Evolutionary conservation across 1,140 invertebrate species (phyloP), one percentile per base, ranked within the genome.

Genomic region (Lucilia cuprina): DNA sequence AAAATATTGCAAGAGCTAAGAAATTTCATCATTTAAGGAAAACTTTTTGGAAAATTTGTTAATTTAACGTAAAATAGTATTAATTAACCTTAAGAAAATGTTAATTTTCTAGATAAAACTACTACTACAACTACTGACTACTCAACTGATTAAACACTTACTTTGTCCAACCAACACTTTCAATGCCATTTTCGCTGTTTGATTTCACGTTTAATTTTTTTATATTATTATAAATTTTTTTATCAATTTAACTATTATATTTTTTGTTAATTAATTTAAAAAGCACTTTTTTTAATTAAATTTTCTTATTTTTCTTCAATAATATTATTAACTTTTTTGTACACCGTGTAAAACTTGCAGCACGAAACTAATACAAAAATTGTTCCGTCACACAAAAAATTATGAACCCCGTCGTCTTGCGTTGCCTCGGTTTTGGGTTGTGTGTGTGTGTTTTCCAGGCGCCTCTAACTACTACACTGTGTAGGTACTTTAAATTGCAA

Each of bases 141-240:
- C 41, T 70, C 2, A 88, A 30, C 25, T 30, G 25, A 30, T 41
- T 41, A 41, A 49, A 25, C 2, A 88, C 87, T 88, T 86, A 88
- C 86, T 89, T 86, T 89, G 89, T 49, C 89, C 89, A 55, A 89
- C 89, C 84, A 89, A 84, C 83, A 88, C 87, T 87, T 89, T 89
- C 82, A 89, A 85, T 30, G 89, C 89, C 89, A 89, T 89, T 83
- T 87, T 89, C 82, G 50, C 70, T 50, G 77, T 80, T 80, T 70
- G 9, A 70, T 70, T 70, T 70, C 19, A 70, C 65, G 65, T 70
- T 70, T 21, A n/a, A n/a, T n/a, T 60, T 60, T 78, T 41, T 78
- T 14, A 41, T 5, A 10, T 41, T 41, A 10, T 77, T 41, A 35
- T 14, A 41, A 77, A 35, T 77, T 77, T 77, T 77, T 5, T 34